phyloP scores from a whole-genome alignment of 2,113 vertebrate species.

The Chamaetylas fuelleborni region DNA sequence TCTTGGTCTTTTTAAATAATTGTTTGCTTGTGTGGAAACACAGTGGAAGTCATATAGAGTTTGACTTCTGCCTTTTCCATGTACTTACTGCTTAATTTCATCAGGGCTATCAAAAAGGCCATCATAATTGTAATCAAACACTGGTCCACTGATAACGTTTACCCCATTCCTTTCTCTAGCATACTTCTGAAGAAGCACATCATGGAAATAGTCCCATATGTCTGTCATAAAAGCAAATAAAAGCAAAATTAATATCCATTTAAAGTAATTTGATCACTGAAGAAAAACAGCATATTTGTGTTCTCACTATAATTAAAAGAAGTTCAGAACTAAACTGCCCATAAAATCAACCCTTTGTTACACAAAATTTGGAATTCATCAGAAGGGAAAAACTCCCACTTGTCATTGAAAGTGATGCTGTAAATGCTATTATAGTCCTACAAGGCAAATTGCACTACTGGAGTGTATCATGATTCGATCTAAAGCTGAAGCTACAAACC shows the following conservation, averaged over 20 bases:
- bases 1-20: background rate
- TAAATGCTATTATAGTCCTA: background rate
- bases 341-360: background rate
- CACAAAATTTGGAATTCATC: background rate
- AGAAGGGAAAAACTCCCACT: background rate
- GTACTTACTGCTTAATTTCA: conserved; percentile 76
- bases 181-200: conserved; percentile 76
- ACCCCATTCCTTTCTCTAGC: conserved; percentile 82
- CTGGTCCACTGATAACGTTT: conserved; percentile 90
- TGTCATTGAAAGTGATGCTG: background rate
- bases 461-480: background rate
- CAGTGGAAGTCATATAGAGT: background rate
- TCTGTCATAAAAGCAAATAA: conserved; percentile 69
- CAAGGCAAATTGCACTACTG: background rate
- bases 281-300: background rate
- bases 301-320: background rate
- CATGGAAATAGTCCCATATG: conserved; percentile 87
- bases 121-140: conserved; percentile 90
- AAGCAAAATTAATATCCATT: background rate
- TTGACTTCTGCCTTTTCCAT: background rate
- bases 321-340: background rate
- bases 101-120: conserved; percentile 80
- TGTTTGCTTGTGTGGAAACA: background rate
- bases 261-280: background rate
- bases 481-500: background rate